These are phyloP conservation scores for Clusia tigrina DNA, from an alignment of 2,888 invertebrate genomes.

Conservation along the genomic window DNA sequence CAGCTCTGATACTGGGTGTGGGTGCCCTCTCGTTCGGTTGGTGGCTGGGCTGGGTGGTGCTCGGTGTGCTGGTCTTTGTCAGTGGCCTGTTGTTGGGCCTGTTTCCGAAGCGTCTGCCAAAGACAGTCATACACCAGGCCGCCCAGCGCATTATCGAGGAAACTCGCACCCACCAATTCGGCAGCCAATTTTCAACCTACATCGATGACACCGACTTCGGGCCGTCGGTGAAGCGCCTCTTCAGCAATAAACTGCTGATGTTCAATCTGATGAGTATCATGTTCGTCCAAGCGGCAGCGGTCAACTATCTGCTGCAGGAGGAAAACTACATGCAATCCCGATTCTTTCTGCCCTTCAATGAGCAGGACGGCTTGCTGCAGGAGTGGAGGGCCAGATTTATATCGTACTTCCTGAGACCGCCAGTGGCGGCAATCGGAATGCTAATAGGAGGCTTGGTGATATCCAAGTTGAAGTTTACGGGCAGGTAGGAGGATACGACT, in stretches of 20 bases:
- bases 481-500: constrained; percentile 51
- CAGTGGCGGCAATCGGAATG: constrained; percentile 67
- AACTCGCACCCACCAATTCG: constrained; percentile 45
- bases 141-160: constrained; percentile 68
- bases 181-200: constrained; percentile 56
- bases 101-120: constrained; percentile 68
- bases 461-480: constrained; percentile 66
- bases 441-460: constrained; percentile 68
- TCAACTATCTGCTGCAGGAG: constrained; percentile 68
- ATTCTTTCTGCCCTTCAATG: constrained; percentile 68
- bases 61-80: constrained; percentile 65
- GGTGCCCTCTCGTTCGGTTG: constrained; percentile 54
- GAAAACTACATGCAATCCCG: constrained; percentile 69
- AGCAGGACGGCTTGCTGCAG: constrained; percentile 66
- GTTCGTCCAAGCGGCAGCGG: constrained; percentile 66
- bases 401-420: constrained; percentile 68
- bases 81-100: constrained; percentile 66
- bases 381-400: constrained; percentile 67
- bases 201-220: constrained; percentile 64
- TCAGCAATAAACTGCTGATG: constrained; percentile 68
- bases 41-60: constrained; percentile 67
- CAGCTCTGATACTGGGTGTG: constrained; percentile 57
- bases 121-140: constrained; percentile 67
- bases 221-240: constrained; percentile 65
- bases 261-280: constrained; percentile 66